Evolutionary conservation across 1,140 invertebrate genomes (phyloP).

Genomic region (Drosophila micromelanica): DNA sequence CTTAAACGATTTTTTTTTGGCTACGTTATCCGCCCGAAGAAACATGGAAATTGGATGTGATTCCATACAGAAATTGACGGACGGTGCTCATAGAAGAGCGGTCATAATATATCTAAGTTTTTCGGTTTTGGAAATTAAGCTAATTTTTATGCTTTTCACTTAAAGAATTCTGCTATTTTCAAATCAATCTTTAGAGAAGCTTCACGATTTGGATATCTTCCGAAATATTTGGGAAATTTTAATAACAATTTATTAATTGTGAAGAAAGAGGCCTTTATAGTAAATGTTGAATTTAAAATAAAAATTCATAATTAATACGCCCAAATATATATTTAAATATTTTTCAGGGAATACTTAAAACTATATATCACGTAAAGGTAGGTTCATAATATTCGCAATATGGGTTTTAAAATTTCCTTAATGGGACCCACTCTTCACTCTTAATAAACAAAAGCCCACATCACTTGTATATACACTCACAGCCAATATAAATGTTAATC

Average conservation of each 20-base stretch:
- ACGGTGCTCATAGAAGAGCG: constrained; percentile 26
- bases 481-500: constrained; percentile 74
- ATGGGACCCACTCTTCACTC: constrained; percentile 2
- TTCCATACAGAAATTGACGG: constrained; percentile 57
- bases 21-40: constrained; percentile 26
- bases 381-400: neutral
- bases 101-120: neutral
- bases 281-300: too few relatives aligned
- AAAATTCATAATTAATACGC: too few relatives aligned
- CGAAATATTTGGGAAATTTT: too few relatives aligned
- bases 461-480: constrained; percentile 7
- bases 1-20: constrained; percentile 61
- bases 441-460: constrained; percentile 18
- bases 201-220: too few relatives aligned
- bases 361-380: too few relatives aligned
- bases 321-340: too few relatives aligned
- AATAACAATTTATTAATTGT: too few relatives aligned
- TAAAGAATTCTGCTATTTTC: too few relatives aligned
- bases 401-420: neutral
- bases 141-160: neutral
- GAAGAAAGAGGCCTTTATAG: too few relatives aligned
- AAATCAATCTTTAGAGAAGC: too few relatives aligned
- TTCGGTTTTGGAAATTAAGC: too few relatives aligned
- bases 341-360: too few relatives aligned
- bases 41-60: constrained; percentile 57